Base-by-base conservation (phyloP, 53 echinoderm and acorn worm species). In the Mesocentrotus franciscanus region DNA sequence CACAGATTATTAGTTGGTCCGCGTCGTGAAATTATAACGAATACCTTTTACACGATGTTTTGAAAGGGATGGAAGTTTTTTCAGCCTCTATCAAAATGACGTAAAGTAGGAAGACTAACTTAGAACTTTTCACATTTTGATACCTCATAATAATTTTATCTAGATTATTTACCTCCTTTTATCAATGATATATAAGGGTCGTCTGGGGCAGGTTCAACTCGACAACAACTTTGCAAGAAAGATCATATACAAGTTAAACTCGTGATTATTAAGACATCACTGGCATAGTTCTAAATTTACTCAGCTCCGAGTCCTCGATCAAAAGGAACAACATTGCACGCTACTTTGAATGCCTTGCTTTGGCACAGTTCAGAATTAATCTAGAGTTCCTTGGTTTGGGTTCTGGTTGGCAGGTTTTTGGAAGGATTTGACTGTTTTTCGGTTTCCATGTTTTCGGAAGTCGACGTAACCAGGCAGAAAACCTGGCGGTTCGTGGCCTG, bases 371-470 rank as follows among this genome's bases (percentile, higher is more conserved):
- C 24, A 87, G 87, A 87, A 87, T 87, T 87, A 87, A 87, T 87
- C 87, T 87, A 27, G 20, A 87, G 87, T 87, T 87, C 87, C 87
- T 87, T 58, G 87, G 87, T 58, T 87, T 66, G 91, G 66, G 33
- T 91, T 91, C 64, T 91, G 91, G 16, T 66, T 91, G 61, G 91
- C 20, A 91, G 35, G 35, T 32, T 66, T 91, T 35, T 91, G 9
- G 91, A 87, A 87, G 91, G 66, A 91, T 91, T 66, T 66, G 91
- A 39, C 66, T 91, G 91, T 91, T 91, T 91, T 66, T 91, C 66
- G 62, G 66, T 66, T 91, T 91, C 91, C 91, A 91, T 91, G 66
- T 91, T 91, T 91, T 91, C 91, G 91, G 91, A 91, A 64, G 91
- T 91, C 9, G 91, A 35, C 66, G 91, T 35, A 91, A 91, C 91